Evolutionary conservation across 2,888 invertebrate genomes (phyloP).

Genomic region (Hesperia comma): DNA sequence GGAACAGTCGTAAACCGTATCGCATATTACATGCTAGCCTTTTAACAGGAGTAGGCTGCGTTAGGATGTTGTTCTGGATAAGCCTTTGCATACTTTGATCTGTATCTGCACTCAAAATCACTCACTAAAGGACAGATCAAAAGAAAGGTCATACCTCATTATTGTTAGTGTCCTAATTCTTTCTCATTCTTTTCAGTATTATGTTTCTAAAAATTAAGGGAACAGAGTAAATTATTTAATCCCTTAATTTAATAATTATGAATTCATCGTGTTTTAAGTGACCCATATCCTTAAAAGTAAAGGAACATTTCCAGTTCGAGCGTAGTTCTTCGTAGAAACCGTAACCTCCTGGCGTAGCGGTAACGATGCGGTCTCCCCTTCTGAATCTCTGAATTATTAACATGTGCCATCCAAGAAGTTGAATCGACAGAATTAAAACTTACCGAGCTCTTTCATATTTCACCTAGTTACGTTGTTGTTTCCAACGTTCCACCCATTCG

Average conservation of each 20-base stretch:
- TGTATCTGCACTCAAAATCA: neutral
- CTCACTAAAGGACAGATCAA: neutral
- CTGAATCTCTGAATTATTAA: constrained; percentile 72
- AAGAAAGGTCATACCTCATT: neutral
- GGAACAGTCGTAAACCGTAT: constrained; percentile 61
- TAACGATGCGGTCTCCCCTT: constrained; percentile 67
- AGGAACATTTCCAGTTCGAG: constrained; percentile 21
- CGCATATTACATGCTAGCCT: constrained; percentile 40
- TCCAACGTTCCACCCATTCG: constrained; percentile 46
- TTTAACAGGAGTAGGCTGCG: constrained; percentile 14
- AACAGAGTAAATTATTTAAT: neutral
- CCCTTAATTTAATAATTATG: neutral
- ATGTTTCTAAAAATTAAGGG: neutral
- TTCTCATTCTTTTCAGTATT: no score
- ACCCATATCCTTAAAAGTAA: constrained; percentile 17
- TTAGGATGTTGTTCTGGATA: constrained; percentile 13
- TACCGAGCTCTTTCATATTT: constrained; percentile 73
- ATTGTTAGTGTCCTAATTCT: no score
- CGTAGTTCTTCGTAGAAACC: constrained; percentile 31
- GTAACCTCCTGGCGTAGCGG: constrained; percentile 56
- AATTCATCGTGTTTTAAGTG: neutral
- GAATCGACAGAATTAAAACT: constrained; percentile 79
- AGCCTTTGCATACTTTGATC: constrained; percentile 1
- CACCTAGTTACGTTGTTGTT: constrained; percentile 58
- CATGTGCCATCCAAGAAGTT: constrained; percentile 74